Evolutionary conservation across 2,113 vertebrate species (phyloP), one percentile per base, ranked within the genome.

Genomic region (Poecilia latipinna): DNA sequence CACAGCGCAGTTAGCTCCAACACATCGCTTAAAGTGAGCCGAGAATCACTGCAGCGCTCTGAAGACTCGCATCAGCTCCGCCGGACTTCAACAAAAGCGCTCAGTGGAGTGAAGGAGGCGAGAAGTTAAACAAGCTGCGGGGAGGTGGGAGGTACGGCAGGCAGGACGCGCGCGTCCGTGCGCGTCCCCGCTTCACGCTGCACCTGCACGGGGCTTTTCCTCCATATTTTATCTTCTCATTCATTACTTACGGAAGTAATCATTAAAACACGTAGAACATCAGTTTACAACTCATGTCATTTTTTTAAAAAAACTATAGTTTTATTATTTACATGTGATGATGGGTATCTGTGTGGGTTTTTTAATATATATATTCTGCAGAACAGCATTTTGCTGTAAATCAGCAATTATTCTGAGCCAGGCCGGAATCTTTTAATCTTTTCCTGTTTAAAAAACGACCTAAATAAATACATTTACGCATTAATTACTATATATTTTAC

Each of bases 131-230:
- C 71, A 17, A 35, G 78, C 69, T 22, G 57, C 24, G 32, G 65
- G 65, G 22, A 57, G 74, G 89, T 82, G 86, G 88, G 90, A 86
- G 88, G 90, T 13, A n/a, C 82, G 61, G 10, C 10, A 33, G 39
- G 48, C 48, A 29, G 74, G 51, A 63, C 86, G 85, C 84, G 85
- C 70, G 85, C 70, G 39, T 29, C 1, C 13, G 22, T 33, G 78
- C 87, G 80, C 86, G 82, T 48, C 33, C 78, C 65, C 67, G 79
- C 61, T 17, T 11, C 68, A 0, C 2, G 12, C 63, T 74, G 80
- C 87, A 90, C 90, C 87, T 90, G 89, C 61, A 75, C 42, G 11
- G 13, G 12, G 35, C 35, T 42, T 42, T 42, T 42, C 7, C 19
- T 8, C 51, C 17, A 7, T 19, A 22, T 24, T 54, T 54, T 24